Evolutionary conservation across 2,888 invertebrate genomes (phyloP).

Genomic region (Cataglyphis rosenhaueri): DNA sequence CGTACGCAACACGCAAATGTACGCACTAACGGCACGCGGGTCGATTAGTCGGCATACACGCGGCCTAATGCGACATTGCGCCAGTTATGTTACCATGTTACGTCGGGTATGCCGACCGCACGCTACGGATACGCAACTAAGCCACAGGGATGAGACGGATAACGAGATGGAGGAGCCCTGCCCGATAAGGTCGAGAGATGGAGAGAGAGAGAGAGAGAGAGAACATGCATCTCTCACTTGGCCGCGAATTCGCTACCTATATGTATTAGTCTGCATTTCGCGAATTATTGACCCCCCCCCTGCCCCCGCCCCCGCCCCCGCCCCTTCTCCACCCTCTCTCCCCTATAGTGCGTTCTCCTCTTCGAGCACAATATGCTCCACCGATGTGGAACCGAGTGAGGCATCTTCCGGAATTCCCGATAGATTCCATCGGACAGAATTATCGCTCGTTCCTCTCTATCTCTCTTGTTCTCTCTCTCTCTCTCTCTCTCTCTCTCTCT

Average conservation of each 20-base stretch:
- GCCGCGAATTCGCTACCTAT: constrained; percentile 36
- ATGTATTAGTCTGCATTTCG: constrained; percentile 68
- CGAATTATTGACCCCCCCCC: constrained; percentile 72
- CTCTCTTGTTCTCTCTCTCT: neutral
- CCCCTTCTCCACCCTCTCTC: neutral
- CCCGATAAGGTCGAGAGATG: neutral
- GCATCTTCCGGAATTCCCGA: constrained; percentile 46
- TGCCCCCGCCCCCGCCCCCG: constrained; percentile 37
- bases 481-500: neutral
- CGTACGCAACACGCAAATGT: neutral
- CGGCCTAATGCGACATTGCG: constrained; percentile 74
- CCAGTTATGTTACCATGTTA: constrained; percentile 79
- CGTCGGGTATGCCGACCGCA: constrained; percentile 77
- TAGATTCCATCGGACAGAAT: constrained; percentile 42
- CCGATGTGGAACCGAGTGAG: constrained; percentile 13
- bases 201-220: constrained; percentile 46
- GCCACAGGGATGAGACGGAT: constrained; percentile 23
- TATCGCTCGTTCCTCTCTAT: neutral
- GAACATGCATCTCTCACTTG: constrained; percentile 23
- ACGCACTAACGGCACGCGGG: constrained; percentile 36
- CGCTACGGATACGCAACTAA: constrained; percentile 58
- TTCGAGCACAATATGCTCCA: constrained; percentile 40
- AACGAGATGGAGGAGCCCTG: neutral
- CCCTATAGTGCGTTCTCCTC: constrained; percentile 18
- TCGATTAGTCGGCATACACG: constrained; percentile 57